Evolutionary conservation across 2,797 vertebrate genomes (phyloP).

Genomic region (Falco rusticolus): DNA sequence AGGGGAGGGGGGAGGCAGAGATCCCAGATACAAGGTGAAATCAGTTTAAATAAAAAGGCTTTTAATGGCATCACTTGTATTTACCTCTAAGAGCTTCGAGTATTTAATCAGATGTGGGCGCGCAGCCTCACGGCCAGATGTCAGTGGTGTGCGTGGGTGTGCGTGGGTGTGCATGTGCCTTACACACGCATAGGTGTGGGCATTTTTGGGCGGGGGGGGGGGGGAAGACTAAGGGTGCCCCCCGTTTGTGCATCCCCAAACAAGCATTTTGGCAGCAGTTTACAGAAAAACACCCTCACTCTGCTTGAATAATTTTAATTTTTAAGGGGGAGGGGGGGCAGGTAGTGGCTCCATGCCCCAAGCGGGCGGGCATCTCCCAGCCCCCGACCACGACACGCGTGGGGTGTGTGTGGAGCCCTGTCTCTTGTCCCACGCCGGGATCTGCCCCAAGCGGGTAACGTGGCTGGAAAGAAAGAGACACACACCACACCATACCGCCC

Average conservation of each 20-base stretch:
- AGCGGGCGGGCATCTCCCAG: neutral
- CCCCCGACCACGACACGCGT: neutral
- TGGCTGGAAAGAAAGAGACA: neutral
- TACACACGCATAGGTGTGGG: neutral
- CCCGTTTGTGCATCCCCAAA: neutral
- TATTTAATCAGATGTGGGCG: neutral
- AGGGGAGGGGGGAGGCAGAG: neutral
- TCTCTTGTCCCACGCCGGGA: neutral
- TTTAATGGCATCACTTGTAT: neutral
- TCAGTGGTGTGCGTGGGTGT: neutral
- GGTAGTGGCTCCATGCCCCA: neutral
- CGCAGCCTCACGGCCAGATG: neutral
- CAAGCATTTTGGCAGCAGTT: neutral
- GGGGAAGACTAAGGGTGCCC: neutral
- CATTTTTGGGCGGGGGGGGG: rapidly evolving
- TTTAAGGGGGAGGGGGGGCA: neutral
- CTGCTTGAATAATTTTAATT: neutral
- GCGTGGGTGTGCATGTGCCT: too few relatives aligned
- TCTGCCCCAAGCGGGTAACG: neutral
- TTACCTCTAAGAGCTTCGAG: neutral
- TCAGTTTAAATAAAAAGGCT: slow-evolving; percentile 26
- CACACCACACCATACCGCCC: too few relatives aligned
- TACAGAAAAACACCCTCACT: too few relatives aligned
- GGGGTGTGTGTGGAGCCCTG: neutral
- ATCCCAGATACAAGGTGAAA: slow-evolving; percentile 16